Evolutionary conservation across 2,797 vertebrate genomes (phyloP).

Genomic region (Pseudocheirus occidentalis): DNA sequence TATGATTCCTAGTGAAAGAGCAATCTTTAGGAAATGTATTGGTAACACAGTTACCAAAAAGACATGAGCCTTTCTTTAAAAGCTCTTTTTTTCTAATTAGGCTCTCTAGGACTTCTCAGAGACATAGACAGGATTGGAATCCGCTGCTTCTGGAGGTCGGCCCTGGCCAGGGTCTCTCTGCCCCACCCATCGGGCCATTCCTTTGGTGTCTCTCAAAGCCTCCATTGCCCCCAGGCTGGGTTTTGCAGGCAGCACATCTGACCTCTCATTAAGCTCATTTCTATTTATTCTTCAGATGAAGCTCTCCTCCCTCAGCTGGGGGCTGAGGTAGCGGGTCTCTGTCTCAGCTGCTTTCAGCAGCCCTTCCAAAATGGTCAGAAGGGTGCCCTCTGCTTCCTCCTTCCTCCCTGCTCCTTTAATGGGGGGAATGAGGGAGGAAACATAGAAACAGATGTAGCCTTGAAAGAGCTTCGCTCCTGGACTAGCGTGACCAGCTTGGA

Average conservation of each 20-base stretch:
- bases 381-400: neutral
- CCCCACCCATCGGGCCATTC: accelerated
- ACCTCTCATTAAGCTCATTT: neutral
- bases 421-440: neutral
- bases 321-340: neutral
- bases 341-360: neutral
- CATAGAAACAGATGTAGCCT: neutral
- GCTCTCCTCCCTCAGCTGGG: neutral
- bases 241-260: neutral
- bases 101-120: neutral
- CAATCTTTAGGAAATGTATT: neutral
- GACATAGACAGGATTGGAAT: too few species aligned
- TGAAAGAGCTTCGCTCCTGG: too few species aligned
- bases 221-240: neutral
- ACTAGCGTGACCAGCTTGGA: too few species aligned
- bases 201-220: neutral
- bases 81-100: neutral
- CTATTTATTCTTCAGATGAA: neutral
- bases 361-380: neutral
- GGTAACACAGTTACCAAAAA: neutral
- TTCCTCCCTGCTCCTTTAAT: neutral
- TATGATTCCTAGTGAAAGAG: too few species aligned
- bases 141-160: too few species aligned
- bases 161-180: too few species aligned
- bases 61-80: too few species aligned